Evolutionary conservation across 1,140 invertebrate genomes (phyloP).

Genomic region (Hycleus cichorii): DNA sequence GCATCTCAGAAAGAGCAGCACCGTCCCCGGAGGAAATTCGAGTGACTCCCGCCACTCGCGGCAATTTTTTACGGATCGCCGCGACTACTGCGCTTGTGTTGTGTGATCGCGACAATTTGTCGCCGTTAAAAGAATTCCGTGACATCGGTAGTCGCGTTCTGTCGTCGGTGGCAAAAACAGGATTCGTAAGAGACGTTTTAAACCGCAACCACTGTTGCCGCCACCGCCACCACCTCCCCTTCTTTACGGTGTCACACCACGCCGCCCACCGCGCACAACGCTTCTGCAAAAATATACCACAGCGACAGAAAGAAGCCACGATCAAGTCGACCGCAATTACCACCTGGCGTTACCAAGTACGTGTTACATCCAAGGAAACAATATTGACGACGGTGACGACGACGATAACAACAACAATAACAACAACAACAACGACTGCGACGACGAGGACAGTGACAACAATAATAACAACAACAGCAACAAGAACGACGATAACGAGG

Average conservation of each 20-base stretch:
- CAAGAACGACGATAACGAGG: neutral
- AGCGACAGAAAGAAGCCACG: slow-evolving; percentile 41
- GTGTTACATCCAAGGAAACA: neutral
- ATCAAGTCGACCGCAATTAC: slow-evolving; percentile 37
- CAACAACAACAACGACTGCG: neutral
- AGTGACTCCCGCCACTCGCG: slow-evolving; percentile 24
- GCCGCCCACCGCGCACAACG: slow-evolving; percentile 43
- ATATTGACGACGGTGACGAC: slow-evolving; percentile 8
- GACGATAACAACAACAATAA: neutral
- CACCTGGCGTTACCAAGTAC: slow-evolving; percentile 32
- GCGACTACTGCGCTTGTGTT: slow-evolving; percentile 35
- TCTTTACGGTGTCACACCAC: slow-evolving; percentile 26
- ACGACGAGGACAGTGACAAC: too few species aligned
- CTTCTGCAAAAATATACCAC: slow-evolving; percentile 46
- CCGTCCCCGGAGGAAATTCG: slow-evolving; percentile 32
- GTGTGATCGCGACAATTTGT: slow-evolving; percentile 42
- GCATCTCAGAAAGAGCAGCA: slow-evolving; percentile 30
- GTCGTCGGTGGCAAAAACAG: slow-evolving; percentile 41
- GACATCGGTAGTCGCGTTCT: slow-evolving; percentile 42
- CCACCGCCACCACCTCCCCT: slow-evolving; percentile 19
- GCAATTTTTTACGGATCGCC: slow-evolving; percentile 28
- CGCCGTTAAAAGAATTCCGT: slow-evolving; percentile 43
- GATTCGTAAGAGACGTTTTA: slow-evolving; percentile 30
- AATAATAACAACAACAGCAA: neutral
- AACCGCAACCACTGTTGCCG: slow-evolving; percentile 18